phyloP scores from a whole-genome alignment of 1,140 invertebrate species.

The Hormaphis cornu region DNA sequence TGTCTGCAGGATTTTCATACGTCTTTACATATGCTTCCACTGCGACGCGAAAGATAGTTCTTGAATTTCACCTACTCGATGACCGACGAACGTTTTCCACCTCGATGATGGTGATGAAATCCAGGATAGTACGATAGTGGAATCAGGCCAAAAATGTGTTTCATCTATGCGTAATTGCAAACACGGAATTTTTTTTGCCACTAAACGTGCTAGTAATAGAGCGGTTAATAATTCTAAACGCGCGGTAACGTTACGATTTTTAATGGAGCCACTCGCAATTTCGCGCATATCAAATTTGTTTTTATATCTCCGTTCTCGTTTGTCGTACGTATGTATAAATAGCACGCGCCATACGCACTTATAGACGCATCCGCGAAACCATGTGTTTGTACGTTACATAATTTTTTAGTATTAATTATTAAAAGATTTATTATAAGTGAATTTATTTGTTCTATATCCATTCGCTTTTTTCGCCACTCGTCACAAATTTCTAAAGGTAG shows the following conservation, averaged over 20 bases:
- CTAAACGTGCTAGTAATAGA: constrained; percentile 36
- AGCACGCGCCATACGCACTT: constrained; percentile 26
- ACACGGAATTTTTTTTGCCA: constrained; percentile 28
- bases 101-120: constrained; percentile 23
- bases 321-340: constrained; percentile 18
- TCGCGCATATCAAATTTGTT: constrained; percentile 38
- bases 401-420: neutral
- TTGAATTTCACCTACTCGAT: constrained; percentile 39
- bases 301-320: neutral
- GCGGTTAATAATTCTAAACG: constrained; percentile 42
- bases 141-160: constrained; percentile 33
- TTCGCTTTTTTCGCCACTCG: neutral
- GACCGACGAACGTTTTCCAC: constrained; percentile 38
- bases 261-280: constrained; percentile 41
- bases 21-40: constrained; percentile 38
- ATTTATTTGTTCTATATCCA: neutral
- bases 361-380: constrained; percentile 33
- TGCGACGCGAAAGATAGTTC: constrained; percentile 18
- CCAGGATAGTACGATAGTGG: constrained; percentile 35
- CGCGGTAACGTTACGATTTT: constrained; percentile 41
- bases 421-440: constrained; percentile 11
- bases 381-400: neutral
- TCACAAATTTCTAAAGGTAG: neutral
- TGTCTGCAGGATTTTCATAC: constrained; percentile 39
- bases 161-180: neutral